Conservation (phyloP, 64 coral and sea anemone genomes). For the Dendrophyllia cribrosa region DNA sequence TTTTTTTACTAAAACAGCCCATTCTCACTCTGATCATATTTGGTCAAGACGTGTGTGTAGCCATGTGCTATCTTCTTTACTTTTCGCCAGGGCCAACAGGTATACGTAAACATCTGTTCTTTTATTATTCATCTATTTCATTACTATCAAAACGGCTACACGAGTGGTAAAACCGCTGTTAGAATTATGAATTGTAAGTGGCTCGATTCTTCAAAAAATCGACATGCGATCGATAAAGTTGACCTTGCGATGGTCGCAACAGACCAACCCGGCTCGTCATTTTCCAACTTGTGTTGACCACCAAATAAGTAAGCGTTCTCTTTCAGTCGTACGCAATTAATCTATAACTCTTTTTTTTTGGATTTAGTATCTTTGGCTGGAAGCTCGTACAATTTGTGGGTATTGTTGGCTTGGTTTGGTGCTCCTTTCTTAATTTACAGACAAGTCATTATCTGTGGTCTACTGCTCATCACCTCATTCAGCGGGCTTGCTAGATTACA, state of each 20-base stretch:
- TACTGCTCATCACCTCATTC: background rate
- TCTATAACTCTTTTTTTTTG: background rate
- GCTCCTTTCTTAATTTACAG: slow-evolving; percentile 20
- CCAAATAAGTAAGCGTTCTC: no score
- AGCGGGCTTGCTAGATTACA: background rate
- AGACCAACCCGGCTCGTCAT: no score
- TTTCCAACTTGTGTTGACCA: no score
- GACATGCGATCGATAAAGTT: no score
- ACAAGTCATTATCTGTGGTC: slow-evolving; percentile 18
- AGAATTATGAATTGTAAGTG: no score
- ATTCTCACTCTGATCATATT: background rate
- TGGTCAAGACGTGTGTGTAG: slow-evolving; percentile 24
- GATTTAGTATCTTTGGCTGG: slow-evolving; percentile 11
- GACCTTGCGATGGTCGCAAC: no score
- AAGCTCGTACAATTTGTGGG: slow-evolving; percentile 25
- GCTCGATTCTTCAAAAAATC: no score
- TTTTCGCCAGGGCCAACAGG: slow-evolving; percentile 39
- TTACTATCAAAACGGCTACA: no score
- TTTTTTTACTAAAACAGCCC: no score
- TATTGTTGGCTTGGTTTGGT: slow-evolving; percentile 3
- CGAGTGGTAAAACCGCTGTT: no score
- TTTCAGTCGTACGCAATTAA: no score
- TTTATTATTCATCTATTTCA: background rate
- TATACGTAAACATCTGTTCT: background rate
- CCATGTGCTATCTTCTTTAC: slow-evolving; percentile 30